Conservation (phyloP, 2,113 vertebrate genomes). For the Phrynocephalus versicolor region DNA sequence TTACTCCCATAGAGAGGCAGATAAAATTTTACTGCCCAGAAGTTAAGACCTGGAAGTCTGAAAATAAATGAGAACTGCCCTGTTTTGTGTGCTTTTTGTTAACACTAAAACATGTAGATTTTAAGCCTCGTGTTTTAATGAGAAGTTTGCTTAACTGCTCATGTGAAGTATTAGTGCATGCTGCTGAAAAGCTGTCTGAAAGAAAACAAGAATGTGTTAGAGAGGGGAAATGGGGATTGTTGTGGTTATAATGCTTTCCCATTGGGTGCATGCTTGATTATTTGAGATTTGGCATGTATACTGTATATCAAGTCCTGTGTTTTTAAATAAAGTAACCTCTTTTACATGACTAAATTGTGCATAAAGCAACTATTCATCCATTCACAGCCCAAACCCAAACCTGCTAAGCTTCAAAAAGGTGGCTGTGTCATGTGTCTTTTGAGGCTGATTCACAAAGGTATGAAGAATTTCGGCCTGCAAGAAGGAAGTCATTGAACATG, state of each 20-base stretch:
- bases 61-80: not conserved
- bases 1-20: conserved; percentile 1
- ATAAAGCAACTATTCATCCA: not conserved
- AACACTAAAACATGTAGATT: not conserved
- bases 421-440: not conserved
- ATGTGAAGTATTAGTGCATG: not conserved
- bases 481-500: not conserved
- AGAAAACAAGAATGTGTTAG: not conserved
- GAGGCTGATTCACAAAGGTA: not conserved
- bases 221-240: not conserved
- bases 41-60: not conserved
- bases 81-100: not conserved
- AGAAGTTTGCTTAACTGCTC: not conserved
- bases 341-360: not conserved
- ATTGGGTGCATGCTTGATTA: not conserved
- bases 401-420: not conserved
- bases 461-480: not conserved
- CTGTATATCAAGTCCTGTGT: too few relatives aligned
- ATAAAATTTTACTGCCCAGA: conserved; percentile 19
- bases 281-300: not conserved
- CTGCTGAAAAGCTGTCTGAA: not conserved
- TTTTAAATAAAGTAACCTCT: too few relatives aligned
- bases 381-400: not conserved
- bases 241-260: not conserved
- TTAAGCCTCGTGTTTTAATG: not conserved